Evolutionary conservation across 2,113 vertebrate genomes (phyloP), one percentile per base, ranked within the genome.

Genomic region (Hassar affinis): DNA sequence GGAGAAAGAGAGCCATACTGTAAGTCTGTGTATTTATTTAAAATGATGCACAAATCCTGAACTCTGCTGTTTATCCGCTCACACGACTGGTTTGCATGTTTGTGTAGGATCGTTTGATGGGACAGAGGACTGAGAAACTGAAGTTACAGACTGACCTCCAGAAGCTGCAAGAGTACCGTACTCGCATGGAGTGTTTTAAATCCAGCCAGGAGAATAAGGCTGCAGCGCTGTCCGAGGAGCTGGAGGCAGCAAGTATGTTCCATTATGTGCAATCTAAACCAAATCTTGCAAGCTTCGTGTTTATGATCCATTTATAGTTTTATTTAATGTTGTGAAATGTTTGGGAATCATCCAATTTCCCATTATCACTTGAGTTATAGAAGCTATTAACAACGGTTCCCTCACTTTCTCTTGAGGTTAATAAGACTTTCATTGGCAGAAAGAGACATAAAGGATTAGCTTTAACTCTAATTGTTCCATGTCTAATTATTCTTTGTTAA

Each of bases 1-100:
- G 87, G 96, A 98, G 89, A 96, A 95, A 85, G 96, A 98, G 85
- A 96, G 93, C 0, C 96, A 98, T 59, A 94, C 95, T 87, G 98
- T 98, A 35, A 83, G 84, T 78, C 89, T 96, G 57, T 54, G 8
- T 17, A 49, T 93, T 57, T 14, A 42, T 83, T 71, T 86, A 74
- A 25, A 14, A n/a, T 15, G 20, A 51, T 35, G 45, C 54, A 12
- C 30, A 27, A 18, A 57, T 54, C 38, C 54, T 59, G 11, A 47
- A 15, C 4, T 9, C 1, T 17, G 7, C 33, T n/a, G 22, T 8
- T 45, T 25, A 45, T 62, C 15, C 1, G 6, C 49, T 79, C 57
- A 79, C 18, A 30, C 6, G 45, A 1, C 35, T 18, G 22, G 25
- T 62, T 62, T 69, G 59, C 85, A 71, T 89, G 75, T 81, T 51